Percentiles rank a stretch among this genome's conserved stretches.
phyloP scores from a whole-genome alignment of 1,140 invertebrate species.

The Diuraphis noxia region DNA sequence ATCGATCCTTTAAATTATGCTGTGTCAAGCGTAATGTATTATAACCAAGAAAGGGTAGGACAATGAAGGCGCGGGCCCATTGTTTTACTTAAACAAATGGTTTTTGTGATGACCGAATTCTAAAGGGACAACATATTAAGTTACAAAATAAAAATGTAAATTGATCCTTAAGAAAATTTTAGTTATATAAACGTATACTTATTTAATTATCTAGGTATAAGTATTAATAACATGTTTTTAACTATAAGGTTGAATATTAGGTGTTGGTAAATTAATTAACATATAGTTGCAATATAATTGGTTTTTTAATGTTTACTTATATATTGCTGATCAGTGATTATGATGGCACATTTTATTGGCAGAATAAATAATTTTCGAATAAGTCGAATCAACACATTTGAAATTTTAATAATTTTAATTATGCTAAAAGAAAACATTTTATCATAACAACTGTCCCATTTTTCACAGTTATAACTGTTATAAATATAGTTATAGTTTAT shows the following conservation, averaged over 20 bases:
- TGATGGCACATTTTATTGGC: not conserved
- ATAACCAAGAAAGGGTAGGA: not conserved
- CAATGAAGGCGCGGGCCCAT: not conserved
- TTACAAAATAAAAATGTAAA: not conserved
- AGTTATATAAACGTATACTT: not conserved
- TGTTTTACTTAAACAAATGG: not conserved
- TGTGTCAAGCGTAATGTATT: conserved; percentile 13
- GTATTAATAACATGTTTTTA: not conserved
- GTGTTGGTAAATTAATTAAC: not conserved
- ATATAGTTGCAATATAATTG: not conserved
- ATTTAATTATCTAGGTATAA: not conserved
- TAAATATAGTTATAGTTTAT: too few species aligned
- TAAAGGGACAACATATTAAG: conserved; percentile 5
- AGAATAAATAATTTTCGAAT: not conserved
- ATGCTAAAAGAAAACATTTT: not conserved
- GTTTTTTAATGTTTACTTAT: not conserved
- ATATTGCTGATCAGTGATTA: not conserved
- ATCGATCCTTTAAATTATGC: conserved; percentile 35
- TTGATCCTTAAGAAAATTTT: not conserved
- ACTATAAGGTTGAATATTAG: not conserved
- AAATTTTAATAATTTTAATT: not conserved
- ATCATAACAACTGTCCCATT: not conserved
- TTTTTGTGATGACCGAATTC: not conserved
- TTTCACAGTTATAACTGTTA: not conserved
- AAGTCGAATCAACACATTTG: not conserved